These are phyloP conservation scores for Orthosia cruda DNA, from an alignment of 2,888 invertebrate genomes.

Conservation along the genomic window DNA sequence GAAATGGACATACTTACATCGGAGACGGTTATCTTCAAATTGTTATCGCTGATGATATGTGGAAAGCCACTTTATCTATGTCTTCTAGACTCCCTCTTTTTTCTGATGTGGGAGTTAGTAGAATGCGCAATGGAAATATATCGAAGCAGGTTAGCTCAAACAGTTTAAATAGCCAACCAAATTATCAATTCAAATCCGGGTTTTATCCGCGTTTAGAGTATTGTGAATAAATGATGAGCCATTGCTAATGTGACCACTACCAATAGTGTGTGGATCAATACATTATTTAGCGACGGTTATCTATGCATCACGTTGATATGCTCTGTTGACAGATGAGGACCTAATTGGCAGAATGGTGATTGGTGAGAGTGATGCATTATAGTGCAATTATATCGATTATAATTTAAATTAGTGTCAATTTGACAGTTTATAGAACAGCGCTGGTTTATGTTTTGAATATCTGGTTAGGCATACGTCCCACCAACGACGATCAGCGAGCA, in stretches of 20 bases:
- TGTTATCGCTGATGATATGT: background rate
- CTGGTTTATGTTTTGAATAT: too few species aligned
- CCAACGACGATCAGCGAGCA: too few species aligned
- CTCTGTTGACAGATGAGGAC: conserved; percentile 1
- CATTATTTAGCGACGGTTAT: conserved; percentile 31
- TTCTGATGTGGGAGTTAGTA: background rate
- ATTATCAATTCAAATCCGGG: conserved; percentile 26
- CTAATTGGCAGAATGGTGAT: conserved; percentile 19
- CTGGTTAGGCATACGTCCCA: too few species aligned
- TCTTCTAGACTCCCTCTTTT: background rate
- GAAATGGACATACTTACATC: too few species aligned
- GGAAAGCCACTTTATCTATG: background rate
- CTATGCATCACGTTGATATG: background rate
- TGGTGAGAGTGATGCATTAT: background rate
- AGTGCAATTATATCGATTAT: background rate
- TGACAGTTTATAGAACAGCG: too few species aligned
- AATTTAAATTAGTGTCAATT: background rate
- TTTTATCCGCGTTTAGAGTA: conserved; percentile 11
- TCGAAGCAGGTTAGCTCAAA: background rate
- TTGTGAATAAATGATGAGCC: conserved; percentile 30
- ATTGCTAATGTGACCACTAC: conserved; percentile 16
- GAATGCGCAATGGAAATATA: background rate
- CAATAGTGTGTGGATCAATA: conserved; percentile 3
- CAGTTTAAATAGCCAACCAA: background rate
- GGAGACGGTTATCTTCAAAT: too few species aligned